Evolutionary conservation across 1,140 invertebrate genomes (phyloP).

Genomic region (Belonocnema kinseyi): DNA sequence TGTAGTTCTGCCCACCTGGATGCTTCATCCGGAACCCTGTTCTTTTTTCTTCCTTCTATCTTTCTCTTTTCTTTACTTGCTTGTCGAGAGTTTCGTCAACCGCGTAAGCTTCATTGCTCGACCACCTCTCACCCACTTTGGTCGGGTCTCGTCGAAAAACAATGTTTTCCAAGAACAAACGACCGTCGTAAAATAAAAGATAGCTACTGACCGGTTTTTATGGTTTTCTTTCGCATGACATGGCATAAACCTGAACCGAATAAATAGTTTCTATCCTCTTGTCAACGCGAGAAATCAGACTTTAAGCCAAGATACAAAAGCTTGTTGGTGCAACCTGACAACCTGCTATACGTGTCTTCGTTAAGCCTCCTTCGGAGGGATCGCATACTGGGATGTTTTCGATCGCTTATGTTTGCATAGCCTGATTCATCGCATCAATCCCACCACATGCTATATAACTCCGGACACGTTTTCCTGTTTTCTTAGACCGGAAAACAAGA

Average conservation of each 20-base stretch:
- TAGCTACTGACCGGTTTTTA: background rate
- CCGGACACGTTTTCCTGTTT: constrained; percentile 12
- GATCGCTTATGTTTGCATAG: constrained; percentile 26
- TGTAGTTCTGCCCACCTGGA: too few species aligned
- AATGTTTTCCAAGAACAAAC: constrained; percentile 1
- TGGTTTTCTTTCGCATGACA: constrained; percentile 3
- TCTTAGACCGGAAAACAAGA: background rate
- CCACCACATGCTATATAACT: constrained; percentile 8
- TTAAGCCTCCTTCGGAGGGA: background rate
- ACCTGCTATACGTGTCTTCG: constrained; percentile 10
- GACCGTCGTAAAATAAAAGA: background rate
- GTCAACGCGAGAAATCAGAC: constrained; percentile 28
- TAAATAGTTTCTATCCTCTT: constrained; percentile 26
- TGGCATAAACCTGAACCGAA: background rate
- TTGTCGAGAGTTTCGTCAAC: constrained; percentile 21
- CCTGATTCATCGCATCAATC: constrained; percentile 15
- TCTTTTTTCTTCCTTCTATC: constrained; percentile 33
- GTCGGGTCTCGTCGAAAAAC: background rate
- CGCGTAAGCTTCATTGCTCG: constrained; percentile 39
- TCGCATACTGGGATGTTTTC: constrained; percentile 11
- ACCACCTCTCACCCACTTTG: too few species aligned
- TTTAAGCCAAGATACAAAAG: constrained; percentile 20
- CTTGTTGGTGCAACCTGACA: constrained; percentile 23
- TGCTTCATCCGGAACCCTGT: background rate
- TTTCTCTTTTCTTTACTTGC: too few species aligned